A percentile compares a stretch with the other conserved stretches of the same genome.
These are phyloP conservation scores for Drosophila pseudoananassae DNA, from an alignment of 1,140 invertebrate genomes.

Conservation along the genomic window DNA sequence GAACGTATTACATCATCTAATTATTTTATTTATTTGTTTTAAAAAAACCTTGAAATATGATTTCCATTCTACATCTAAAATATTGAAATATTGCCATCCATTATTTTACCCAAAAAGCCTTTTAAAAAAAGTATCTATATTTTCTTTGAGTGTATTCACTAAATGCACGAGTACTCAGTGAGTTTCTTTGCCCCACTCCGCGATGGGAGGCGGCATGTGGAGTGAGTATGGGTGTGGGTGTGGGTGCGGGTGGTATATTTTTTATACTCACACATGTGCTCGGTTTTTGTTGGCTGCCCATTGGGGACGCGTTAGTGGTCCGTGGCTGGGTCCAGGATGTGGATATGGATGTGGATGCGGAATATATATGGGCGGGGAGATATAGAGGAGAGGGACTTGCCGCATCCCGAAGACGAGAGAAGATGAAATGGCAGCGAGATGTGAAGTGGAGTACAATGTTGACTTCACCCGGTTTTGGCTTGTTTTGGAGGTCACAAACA, in stretches of 20 bases:
- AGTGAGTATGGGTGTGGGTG: constrained; percentile 10
- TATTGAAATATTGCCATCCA: too few species aligned
- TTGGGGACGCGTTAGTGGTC: constrained; percentile 81
- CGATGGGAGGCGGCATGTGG: constrained; percentile 27
- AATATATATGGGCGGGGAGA: constrained; percentile 1
- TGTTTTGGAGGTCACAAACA: constrained; percentile 73
- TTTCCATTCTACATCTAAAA: too few species aligned
- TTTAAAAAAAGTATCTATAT: background rate
- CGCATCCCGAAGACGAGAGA: constrained; percentile 12
- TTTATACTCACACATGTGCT: constrained; percentile 69
- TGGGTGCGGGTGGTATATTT: constrained; percentile 31
- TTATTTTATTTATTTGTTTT: too few species aligned
- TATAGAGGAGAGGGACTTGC: constrained; percentile 6
- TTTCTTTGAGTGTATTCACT: constrained; percentile 45
- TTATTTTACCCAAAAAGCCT: too few species aligned
- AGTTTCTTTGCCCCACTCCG: constrained; percentile 36
- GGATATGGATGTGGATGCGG: constrained; percentile 28
- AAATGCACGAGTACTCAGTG: constrained; percentile 74
- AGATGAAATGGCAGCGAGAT: constrained; percentile 37
- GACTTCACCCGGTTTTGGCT: constrained; percentile 72
- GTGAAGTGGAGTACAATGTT: constrained; percentile 62
- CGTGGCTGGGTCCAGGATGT: constrained; percentile 58
- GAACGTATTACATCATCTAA: too few species aligned
- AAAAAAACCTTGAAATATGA: too few species aligned
- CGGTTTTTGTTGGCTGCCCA: constrained; percentile 78